These are phyloP conservation scores for Drosophila seguyi DNA, from an alignment of 1,140 invertebrate genomes.

Conservation along the genomic window DNA sequence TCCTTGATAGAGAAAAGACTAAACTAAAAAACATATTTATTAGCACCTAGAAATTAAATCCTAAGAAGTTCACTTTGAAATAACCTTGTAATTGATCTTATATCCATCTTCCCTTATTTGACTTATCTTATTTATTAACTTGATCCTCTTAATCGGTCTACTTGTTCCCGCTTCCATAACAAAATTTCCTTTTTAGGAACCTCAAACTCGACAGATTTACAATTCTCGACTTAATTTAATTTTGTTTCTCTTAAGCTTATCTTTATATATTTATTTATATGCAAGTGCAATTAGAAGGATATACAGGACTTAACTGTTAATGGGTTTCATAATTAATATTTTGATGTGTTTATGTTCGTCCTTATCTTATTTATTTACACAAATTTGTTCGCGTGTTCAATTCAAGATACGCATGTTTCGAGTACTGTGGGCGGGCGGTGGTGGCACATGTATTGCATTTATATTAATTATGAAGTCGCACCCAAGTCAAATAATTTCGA, in stretches of 20 bases:
- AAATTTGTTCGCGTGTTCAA: slow-evolving; percentile 40
- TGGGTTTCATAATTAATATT: slow-evolving; percentile 30
- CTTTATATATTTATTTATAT: slow-evolving; percentile 15
- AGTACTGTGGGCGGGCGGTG: slow-evolving; percentile 18
- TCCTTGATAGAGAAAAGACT: not conserved
- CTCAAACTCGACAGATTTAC: slow-evolving; percentile 21
- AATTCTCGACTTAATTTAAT: slow-evolving; percentile 15
- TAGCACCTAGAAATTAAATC: not conserved
- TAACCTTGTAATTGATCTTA: not conserved
- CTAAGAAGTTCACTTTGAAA: not conserved
- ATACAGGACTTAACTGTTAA: slow-evolving; percentile 35
- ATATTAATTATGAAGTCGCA: slow-evolving; percentile 53
- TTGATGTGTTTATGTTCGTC: slow-evolving; percentile 35
- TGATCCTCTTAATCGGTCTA: slow-evolving; percentile 8
- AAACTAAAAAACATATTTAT: not conserved
- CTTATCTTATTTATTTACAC: slow-evolving; percentile 44
- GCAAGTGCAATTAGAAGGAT: slow-evolving; percentile 25
- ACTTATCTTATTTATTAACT: slow-evolving; percentile 28
- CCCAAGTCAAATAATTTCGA: slow-evolving; percentile 35
- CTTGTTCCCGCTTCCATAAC: not conserved
- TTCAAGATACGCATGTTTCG: slow-evolving; percentile 35
- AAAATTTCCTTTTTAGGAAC: slow-evolving; percentile 12
- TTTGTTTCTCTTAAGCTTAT: not conserved
- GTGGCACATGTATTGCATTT: slow-evolving; percentile 40
- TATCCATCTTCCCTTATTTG: not conserved